These are phyloP conservation scores for Phyllopteryx taeniolatus DNA, from an alignment of 2,113 vertebrate species.

Conservation along the genomic window DNA sequence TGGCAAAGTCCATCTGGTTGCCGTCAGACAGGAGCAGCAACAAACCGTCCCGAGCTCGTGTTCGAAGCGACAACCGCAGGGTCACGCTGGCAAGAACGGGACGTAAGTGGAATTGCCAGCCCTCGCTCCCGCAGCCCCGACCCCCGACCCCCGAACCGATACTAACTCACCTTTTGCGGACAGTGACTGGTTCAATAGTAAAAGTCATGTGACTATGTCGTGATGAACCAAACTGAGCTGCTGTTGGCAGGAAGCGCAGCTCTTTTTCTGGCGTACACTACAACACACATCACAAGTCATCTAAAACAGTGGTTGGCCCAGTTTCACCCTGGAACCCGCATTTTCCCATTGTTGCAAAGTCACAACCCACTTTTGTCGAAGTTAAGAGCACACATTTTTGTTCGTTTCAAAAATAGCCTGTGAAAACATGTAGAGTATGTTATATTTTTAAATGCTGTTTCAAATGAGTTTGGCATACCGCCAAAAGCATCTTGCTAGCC, in stretches of 20 bases:
- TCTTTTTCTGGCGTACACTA: constrained; percentile 68
- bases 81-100: constrained; percentile 70
- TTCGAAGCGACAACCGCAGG: constrained; percentile 81
- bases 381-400: too few species aligned
- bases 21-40: constrained; percentile 82
- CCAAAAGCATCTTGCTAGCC: too few species aligned
- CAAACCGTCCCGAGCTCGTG: constrained; percentile 78
- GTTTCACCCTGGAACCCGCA: too few species aligned
- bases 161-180: constrained; percentile 79
- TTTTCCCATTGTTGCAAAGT: too few species aligned
- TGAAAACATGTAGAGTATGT: too few species aligned
- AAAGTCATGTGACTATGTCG: constrained; percentile 84
- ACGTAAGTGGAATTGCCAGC: too few species aligned
- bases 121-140: not conserved
- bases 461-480: too few species aligned
- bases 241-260: constrained; percentile 60
- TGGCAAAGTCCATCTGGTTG: constrained; percentile 84
- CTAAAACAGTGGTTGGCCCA: too few species aligned
- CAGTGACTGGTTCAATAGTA: constrained; percentile 73
- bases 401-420: too few species aligned
- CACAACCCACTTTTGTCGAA: too few species aligned
- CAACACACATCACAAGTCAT: not conserved
- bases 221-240: constrained; percentile 83
- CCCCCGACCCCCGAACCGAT: not conserved
- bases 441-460: too few species aligned